Percentiles rank a stretch among this genome's conserved stretches.
Conservation (phyloP, 2,888 invertebrate genomes). For the Platycnemis pennipes region DNA sequence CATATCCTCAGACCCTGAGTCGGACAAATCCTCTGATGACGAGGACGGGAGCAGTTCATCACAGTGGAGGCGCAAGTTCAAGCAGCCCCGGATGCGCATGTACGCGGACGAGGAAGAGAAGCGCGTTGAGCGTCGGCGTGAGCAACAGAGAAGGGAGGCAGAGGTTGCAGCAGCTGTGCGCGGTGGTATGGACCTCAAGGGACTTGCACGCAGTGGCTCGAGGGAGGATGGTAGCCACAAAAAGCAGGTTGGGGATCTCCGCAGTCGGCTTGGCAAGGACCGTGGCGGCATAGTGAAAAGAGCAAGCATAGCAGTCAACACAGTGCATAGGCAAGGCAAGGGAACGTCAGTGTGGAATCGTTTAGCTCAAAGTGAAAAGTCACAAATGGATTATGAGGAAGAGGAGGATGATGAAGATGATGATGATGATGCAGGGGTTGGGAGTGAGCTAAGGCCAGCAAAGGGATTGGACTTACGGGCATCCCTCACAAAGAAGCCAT, state of each 20-base stretch:
- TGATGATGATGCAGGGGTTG: constrained; percentile 54
- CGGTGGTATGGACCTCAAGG: constrained; percentile 6
- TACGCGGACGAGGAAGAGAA: constrained; percentile 93
- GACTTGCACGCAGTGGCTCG: neutral
- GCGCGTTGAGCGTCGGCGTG: constrained; percentile 79
- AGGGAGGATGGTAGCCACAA: constrained; percentile 4
- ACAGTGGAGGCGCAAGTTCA: constrained; percentile 79
- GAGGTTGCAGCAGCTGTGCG: constrained; percentile 40
- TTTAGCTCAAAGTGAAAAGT: neutral
- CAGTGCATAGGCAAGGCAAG: constrained; percentile 85
- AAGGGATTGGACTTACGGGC: constrained; percentile 60
- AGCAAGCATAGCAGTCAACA: neutral
- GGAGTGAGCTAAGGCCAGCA: constrained; percentile 34
- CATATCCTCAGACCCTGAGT: constrained; percentile 17
- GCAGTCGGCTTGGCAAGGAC: constrained; percentile 31
- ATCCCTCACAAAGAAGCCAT: constrained; percentile 43
- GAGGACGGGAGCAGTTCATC: constrained; percentile 71
- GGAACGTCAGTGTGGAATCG: constrained; percentile 80
- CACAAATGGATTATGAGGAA: neutral
- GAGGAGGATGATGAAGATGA: constrained; percentile 48
- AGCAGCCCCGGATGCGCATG: constrained; percentile 90
- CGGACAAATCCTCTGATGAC: constrained; percentile 63
- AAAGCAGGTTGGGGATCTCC: constrained; percentile 24
- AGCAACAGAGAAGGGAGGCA: constrained; percentile 36
- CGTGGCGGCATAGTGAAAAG: neutral